Conservation (phyloP, 1,140 invertebrate species). For the Bombus balteatus region DNA sequence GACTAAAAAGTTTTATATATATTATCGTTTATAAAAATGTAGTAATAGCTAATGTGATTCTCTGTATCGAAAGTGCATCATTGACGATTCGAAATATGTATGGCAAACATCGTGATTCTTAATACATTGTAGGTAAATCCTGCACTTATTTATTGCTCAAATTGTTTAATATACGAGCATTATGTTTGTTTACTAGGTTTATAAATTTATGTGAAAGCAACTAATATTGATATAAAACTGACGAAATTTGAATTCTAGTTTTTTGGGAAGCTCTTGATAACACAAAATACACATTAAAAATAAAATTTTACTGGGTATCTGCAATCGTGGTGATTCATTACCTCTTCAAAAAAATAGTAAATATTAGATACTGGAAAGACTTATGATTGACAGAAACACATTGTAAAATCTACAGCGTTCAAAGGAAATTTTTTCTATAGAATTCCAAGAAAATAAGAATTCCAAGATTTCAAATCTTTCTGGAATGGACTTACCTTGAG, state of each 20-base stretch:
- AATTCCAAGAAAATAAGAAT: background rate
- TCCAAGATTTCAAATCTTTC: background rate
- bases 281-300: background rate
- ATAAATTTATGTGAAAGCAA: background rate
- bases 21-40: background rate
- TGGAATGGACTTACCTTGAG: background rate
- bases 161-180: background rate
- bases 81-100: background rate
- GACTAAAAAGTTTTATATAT: background rate
- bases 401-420: background rate
- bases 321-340: background rate
- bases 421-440: background rate
- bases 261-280: background rate
- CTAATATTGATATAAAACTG: background rate
- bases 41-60: background rate
- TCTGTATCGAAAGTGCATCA: background rate
- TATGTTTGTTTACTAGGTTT: background rate
- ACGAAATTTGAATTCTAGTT: background rate
- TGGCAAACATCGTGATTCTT: background rate
- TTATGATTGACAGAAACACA: background rate
- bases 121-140: background rate
- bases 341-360: background rate
- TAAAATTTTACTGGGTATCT: background rate
- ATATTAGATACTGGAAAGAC: background rate
- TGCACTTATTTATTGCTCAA: background rate